phyloP scores from a whole-genome alignment of 1,140 invertebrate genomes.

The Drosophila parabipectinata region DNA sequence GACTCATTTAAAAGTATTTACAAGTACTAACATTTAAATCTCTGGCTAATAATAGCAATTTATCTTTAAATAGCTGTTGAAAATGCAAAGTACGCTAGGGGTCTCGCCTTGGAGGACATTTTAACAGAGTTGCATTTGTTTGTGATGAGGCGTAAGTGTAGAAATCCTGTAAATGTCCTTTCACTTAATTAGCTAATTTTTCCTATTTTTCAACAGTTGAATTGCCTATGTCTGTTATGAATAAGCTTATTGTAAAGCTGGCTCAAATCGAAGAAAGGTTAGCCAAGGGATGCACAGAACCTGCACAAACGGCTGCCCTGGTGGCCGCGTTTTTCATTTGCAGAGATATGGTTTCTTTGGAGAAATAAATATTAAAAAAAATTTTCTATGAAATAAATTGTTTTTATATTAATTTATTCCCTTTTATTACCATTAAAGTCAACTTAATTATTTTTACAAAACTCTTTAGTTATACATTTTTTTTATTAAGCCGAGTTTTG shows the following conservation, averaged over 20 bases:
- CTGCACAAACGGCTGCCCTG: slow-evolving; percentile 32
- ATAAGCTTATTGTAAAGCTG: slow-evolving; percentile 19
- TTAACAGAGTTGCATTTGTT: slow-evolving; percentile 29
- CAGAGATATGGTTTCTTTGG: slow-evolving; percentile 36
- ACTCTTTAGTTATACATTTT: too few relatives aligned
- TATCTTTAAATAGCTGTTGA: slow-evolving; percentile 13
- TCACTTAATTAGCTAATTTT: neutral
- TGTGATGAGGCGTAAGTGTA: slow-evolving; percentile 35
- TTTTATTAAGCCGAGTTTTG: too few relatives aligned
- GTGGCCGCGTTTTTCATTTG: slow-evolving; percentile 29
- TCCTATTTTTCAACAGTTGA: slow-evolving; percentile 14
- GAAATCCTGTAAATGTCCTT: neutral
- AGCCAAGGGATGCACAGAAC: slow-evolving; percentile 35
- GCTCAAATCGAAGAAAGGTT: slow-evolving; percentile 37
- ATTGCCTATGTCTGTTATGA: slow-evolving; percentile 31
- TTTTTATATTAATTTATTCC: neutral
- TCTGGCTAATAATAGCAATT: neutral
- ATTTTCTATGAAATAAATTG: neutral
- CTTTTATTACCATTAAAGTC: too few relatives aligned
- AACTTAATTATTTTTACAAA: too few relatives aligned
- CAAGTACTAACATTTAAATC: too few relatives aligned
- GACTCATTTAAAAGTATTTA: slow-evolving; percentile 91
- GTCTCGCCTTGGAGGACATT: slow-evolving; percentile 33
- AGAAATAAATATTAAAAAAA: slow-evolving; percentile 18
- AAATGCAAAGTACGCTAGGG: slow-evolving; percentile 19